phyloP scores from a whole-genome alignment of 1,140 invertebrate species.

The Bombus polaris region DNA sequence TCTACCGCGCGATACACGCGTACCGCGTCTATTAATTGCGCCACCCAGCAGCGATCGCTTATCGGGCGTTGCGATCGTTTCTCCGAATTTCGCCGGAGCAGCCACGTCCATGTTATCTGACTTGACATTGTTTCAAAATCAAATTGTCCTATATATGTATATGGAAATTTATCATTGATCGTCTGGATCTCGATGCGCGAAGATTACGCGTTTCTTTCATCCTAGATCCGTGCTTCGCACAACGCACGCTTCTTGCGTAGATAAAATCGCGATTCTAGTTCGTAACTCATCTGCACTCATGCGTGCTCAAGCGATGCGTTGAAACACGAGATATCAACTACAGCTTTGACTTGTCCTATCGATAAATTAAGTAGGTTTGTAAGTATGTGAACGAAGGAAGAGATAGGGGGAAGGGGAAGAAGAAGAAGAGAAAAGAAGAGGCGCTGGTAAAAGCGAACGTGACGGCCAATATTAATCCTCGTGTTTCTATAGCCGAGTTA shows the following conservation, averaged over 20 bases:
- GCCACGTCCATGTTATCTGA: neutral
- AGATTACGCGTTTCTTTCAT: neutral
- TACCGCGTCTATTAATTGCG: neutral
- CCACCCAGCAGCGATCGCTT: neutral
- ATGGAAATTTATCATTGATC: neutral
- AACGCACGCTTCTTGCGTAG: neutral
- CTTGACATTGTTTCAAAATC: conserved; percentile 12
- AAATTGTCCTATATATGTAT: too few species aligned
- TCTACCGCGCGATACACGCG: neutral
- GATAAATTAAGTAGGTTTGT: neutral
- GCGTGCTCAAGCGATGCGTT: too few species aligned
- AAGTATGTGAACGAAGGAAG: too few species aligned
- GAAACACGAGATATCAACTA: neutral
- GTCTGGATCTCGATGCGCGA: neutral
- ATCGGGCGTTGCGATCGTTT: conserved; percentile 21
- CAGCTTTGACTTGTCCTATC: neutral
- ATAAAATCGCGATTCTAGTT: conserved; percentile 45
- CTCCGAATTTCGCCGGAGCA: neutral
- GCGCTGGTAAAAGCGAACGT: too few species aligned
- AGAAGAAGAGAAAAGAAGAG: too few species aligned
- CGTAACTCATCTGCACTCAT: neutral
- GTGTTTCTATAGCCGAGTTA: too few species aligned
- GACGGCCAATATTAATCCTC: too few species aligned
- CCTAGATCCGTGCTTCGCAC: neutral
- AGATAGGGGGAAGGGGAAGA: neutral